Evolutionary conservation across 37 sponge, comb jelly and placozoan species (phyloP), one percentile per base, ranked within the genome.

Genomic region (Dysidea cf. avara): DNA sequence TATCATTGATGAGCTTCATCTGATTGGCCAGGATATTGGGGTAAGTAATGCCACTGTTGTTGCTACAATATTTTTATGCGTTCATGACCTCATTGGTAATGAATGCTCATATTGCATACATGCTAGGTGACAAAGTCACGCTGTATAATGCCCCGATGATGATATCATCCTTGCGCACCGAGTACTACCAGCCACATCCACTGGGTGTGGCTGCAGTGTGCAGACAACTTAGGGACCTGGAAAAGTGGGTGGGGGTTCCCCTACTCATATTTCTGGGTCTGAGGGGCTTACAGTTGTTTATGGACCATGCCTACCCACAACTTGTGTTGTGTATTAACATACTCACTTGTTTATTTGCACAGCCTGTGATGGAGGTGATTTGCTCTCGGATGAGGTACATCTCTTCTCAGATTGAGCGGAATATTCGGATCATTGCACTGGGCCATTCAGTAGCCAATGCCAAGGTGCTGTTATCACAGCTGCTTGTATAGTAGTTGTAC

Each of bases 381-480:
- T 95, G 96, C 64, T 95, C 99, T 47, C 85, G 99, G 43, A 98
- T 98, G 90, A 40, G 96, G 13, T 98, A 95, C 90, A 92, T 98
- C 74, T 80, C 95, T 12, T 92, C 96, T 28, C 99, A 98, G 69
- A 92, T 92, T 24, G 96, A 87, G 71, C 66, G 82, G 30, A 86
- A 86, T 80, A 89, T 98, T 43, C 70, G 99, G 2, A 92, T 98
- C 38, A 82, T 98, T 28, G 96, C 88, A 31, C 85, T 98, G 47
- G 89, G 93, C 53, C 89, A 93, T 7, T 90, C 99, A 7, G 83
- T 98, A 1, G 90, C 99, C 58, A 98, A 95, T 79, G 92, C 99
- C 59, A 94, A 90, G 79, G 83, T 88, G 26, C 6, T 62, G 24
- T 2, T 54, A 6, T 30, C 20, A 6, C 68, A 40, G 6, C 21